phyloP scores from a whole-genome alignment of 2,113 vertebrate genomes.

The Recurvirostra avosetta region DNA sequence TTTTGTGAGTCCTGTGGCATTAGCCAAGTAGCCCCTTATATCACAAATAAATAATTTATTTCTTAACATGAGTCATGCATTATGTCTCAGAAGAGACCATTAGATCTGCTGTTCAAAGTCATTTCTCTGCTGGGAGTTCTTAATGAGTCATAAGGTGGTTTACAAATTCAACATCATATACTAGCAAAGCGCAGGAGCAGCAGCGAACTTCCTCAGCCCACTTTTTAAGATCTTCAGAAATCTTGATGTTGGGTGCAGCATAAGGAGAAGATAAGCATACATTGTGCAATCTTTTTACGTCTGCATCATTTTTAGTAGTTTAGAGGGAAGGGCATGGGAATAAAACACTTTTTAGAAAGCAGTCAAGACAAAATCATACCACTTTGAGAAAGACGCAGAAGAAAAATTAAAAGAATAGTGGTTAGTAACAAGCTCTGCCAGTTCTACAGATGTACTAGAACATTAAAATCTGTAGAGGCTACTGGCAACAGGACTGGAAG shows the following conservation, averaged over 20 bases:
- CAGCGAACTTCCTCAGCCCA: neutral
- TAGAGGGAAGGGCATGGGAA: neutral
- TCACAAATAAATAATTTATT: neutral
- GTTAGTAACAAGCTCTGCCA: neutral
- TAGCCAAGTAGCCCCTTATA: neutral
- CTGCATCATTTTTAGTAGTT: neutral
- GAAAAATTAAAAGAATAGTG: neutral
- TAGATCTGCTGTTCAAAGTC: neutral
- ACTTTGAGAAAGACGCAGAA: neutral
- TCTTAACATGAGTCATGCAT: neutral
- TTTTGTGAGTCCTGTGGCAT: neutral
- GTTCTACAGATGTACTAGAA: neutral
- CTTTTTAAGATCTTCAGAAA: neutral
- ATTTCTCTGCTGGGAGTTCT: neutral
- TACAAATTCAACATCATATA: neutral
- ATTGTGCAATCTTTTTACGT: accelerated
- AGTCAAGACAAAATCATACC: neutral
- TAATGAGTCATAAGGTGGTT: neutral
- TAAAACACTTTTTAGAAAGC: neutral
- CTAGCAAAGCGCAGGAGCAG: neutral
- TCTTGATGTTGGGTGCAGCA: neutral
- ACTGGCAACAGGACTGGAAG: neutral
- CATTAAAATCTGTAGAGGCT: neutral
- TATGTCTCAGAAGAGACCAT: neutral
- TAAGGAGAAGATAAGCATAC: neutral